Percentiles rank a stretch among this genome's conserved stretches.
phyloP scores from a whole-genome alignment of 1,140 invertebrate genomes.

The Apocrypta bakeri region DNA sequence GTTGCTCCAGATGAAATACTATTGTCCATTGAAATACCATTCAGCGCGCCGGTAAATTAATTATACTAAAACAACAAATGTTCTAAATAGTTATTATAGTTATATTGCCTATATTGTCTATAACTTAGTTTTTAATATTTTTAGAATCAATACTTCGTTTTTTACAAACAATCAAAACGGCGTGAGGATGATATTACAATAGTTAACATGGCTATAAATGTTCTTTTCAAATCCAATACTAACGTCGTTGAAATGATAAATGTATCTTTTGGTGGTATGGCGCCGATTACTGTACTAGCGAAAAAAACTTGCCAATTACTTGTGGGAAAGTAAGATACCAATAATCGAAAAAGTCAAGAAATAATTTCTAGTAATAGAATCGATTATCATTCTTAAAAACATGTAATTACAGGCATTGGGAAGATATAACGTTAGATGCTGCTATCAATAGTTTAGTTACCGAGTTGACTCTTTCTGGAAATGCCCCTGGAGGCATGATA shows the following conservation, averaged over 20 bases:
- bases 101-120: neutral
- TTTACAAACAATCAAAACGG: constrained; percentile 93
- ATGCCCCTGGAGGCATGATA: constrained; percentile 93
- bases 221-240: constrained; percentile 76
- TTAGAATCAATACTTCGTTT: constrained; percentile 85
- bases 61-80: too few species aligned
- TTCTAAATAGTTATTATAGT: too few species aligned
- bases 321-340: constrained; percentile 75
- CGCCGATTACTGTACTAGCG: constrained; percentile 88
- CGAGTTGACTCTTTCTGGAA: constrained; percentile 85
- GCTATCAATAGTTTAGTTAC: constrained; percentile 79
- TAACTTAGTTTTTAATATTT: constrained; percentile 59
- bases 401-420: constrained; percentile 78
- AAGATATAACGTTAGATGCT: constrained; percentile 80
- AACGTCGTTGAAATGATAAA: constrained; percentile 78
- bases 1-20: constrained; percentile 87
- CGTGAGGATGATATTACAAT: constrained; percentile 96
- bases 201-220: constrained; percentile 88
- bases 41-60: constrained; percentile 71
- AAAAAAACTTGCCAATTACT: constrained; percentile 80
- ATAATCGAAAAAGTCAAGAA: neutral
- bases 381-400: too few species aligned
- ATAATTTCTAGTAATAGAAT: too few species aligned
- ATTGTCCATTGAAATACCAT: constrained; percentile 84
- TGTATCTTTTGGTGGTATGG: constrained; percentile 93